Conservation (phyloP, 2,113 vertebrate genomes). For the Morone chrysops region DNA sequence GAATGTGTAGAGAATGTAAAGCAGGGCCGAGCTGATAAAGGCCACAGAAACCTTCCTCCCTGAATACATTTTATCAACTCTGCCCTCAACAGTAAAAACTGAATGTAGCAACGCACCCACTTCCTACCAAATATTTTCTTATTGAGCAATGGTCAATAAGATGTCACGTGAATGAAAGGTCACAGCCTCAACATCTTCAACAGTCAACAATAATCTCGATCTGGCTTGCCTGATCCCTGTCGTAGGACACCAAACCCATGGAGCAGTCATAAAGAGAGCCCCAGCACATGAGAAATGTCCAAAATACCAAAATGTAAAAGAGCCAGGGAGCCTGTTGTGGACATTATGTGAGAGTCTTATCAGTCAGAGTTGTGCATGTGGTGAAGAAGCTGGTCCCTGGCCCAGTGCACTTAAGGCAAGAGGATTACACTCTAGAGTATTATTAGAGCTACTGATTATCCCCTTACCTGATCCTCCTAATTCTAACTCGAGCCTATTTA, state of each 20-base stretch:
- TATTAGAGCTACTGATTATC: slow-evolving; percentile 89
- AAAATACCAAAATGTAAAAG: slow-evolving; percentile 27
- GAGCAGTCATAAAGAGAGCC: not conserved
- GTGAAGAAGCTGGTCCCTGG: slow-evolving; percentile 74
- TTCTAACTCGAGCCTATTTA: slow-evolving; percentile 75
- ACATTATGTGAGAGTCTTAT: slow-evolving; percentile 55
- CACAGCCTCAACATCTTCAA: not conserved
- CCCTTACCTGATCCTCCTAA: slow-evolving; percentile 82
- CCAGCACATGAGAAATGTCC: not conserved
- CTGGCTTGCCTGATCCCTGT: not conserved
- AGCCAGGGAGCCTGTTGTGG: slow-evolving; percentile 10
- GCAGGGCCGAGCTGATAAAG: slow-evolving; percentile 9
- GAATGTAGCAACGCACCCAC: slow-evolving; percentile 9
- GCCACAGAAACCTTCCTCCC: slow-evolving; percentile 10
- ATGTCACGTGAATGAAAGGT: slow-evolving; percentile 26
- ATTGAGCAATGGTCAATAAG: slow-evolving; percentile 10
- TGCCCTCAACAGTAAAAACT: slow-evolving; percentile 19
- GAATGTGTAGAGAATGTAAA: slow-evolving; percentile 37
- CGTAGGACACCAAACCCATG: not conserved
- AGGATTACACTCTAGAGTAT: slow-evolving; percentile 89
- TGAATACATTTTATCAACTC: slow-evolving; percentile 45
- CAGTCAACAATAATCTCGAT: not conserved
- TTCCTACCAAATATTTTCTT: slow-evolving; percentile 20
- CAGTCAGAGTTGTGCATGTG: slow-evolving; percentile 58
- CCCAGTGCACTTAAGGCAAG: slow-evolving; percentile 85